Evolutionary conservation across 37 sponge, comb jelly and placozoan species (phyloP).

Genomic region (Spongia lamella): DNA sequence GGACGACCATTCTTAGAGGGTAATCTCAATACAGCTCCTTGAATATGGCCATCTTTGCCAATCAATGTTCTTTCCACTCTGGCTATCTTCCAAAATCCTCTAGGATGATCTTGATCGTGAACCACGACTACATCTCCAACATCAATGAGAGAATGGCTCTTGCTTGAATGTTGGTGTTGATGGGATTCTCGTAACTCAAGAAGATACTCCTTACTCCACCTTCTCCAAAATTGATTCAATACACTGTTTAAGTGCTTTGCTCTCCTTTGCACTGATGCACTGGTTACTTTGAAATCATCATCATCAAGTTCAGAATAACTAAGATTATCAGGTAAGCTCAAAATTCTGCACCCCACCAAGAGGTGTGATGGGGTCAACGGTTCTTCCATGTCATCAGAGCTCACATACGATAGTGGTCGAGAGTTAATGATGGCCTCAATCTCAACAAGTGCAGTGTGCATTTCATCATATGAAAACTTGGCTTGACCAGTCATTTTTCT

Average conservation of each 20-base stretch:
- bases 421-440: constrained; percentile 35
- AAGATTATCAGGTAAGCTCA: constrained; percentile 43
- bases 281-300: constrained; percentile 32
- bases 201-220: constrained; percentile 47
- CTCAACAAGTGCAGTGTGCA: constrained; percentile 40
- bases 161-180: neutral
- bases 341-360: constrained; percentile 38
- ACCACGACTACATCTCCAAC: constrained; percentile 20
- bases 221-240: constrained; percentile 47
- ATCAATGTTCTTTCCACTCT: constrained; percentile 3
- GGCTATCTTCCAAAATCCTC: constrained; percentile 41
- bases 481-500: constrained; percentile 48
- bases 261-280: constrained; percentile 27
- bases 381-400: constrained; percentile 28
- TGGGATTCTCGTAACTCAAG: constrained; percentile 32
- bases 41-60: constrained; percentile 28
- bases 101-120: constrained; percentile 40
- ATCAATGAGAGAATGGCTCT: neutral
- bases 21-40: constrained; percentile 38
- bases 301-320: constrained; percentile 18
- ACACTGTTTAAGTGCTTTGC: constrained; percentile 34
- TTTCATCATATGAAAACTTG: constrained; percentile 41
- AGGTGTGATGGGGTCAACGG: constrained; percentile 51
- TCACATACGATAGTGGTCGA: constrained; percentile 31
- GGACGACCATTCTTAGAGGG: constrained; percentile 2